Conservation (phyloP, 2,888 invertebrate species). For the Argynnis bischoffii region DNA sequence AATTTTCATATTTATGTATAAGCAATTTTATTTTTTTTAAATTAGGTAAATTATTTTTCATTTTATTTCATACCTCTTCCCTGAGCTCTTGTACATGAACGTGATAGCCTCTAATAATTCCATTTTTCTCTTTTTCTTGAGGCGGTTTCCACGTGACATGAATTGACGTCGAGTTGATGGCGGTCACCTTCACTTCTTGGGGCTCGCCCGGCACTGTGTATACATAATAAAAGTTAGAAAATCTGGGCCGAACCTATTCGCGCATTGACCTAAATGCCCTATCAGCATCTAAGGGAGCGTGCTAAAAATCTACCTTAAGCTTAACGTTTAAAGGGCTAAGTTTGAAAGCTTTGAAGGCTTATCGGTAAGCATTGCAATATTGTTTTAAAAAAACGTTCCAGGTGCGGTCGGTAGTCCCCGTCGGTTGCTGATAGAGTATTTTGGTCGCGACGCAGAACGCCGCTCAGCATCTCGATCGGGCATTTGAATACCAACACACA, state of each 20-base stretch:
- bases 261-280: slow-evolving; percentile 76
- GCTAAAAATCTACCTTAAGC: slow-evolving; percentile 75
- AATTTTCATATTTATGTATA: too few species aligned
- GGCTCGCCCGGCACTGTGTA: slow-evolving; percentile 98
- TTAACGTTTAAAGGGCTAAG: slow-evolving; percentile 58
- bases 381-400: slow-evolving; percentile 41
- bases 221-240: slow-evolving; percentile 51
- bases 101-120: slow-evolving; percentile 98
- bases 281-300: slow-evolving; percentile 81
- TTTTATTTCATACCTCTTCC: slow-evolving; percentile 85
- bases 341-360: slow-evolving; percentile 62
- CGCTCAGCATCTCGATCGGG: slow-evolving; percentile 81
- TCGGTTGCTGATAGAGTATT: slow-evolving; percentile 79
- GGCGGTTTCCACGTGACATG: slow-evolving; percentile 98
- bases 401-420: slow-evolving; percentile 75
- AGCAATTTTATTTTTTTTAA: too few species aligned
- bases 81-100: slow-evolving; percentile 96
- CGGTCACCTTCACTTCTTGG: slow-evolving; percentile 92
- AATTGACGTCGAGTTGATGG: slow-evolving; percentile 97
- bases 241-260: slow-evolving; percentile 50
- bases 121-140: slow-evolving; percentile 94
- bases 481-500: slow-evolving; percentile 90
- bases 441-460: slow-evolving; percentile 68
- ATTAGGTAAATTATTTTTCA: background rate
- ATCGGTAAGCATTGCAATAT: slow-evolving; percentile 54